Evolutionary conservation across 2,797 vertebrate species (phyloP), one percentile per base, ranked within the genome.

Genomic region (Parotocinclus haroldoi): DNA sequence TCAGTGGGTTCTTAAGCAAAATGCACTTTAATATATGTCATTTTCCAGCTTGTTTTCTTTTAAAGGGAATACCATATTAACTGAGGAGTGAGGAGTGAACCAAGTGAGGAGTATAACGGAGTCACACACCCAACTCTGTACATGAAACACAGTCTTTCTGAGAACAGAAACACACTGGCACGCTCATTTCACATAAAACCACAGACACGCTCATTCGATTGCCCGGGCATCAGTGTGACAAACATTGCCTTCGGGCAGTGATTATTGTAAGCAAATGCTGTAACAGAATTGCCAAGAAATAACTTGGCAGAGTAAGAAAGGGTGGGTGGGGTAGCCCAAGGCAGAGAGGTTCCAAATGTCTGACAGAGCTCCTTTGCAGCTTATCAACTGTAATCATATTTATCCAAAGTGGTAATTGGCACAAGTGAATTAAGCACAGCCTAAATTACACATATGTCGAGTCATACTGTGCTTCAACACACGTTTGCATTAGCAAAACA

Each of bases 361-460:
- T 59, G 69, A 71, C 71, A 70, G 66, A 53, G 49, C 71, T 78
- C 65, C 63, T 69, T 83, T 76, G 12, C 61, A 76, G 74, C 66
- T 69, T 77, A 69, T 80, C 74, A 71, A 79, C 76, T 72, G 60
- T 46, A 64, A 38, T 44, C 49, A 52, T 36, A 39, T 39, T 40
- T 39, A 53, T 38, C 27, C 17, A 1, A 53, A 48, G 19, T n/a
- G 37, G 61, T 27, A 57, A 80, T 82, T 75, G 42, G 73, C 75
- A 65, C 54, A 61, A 54, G 53, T 48, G 60, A 9, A 55, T 53
- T 4, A 16, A 39, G 38, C 46, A 11, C 11, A 36, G 5, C 6
- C 10, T 52, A 42, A 55, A 63, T 42, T 4, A 58, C 37, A 8
- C n/a, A 61, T 14, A 40, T 16, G 7, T 7, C 66, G 27, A 37